Evolutionary conservation across 2,888 invertebrate genomes (phyloP).

Genomic region (Ommatoiulus sabulosus): DNA sequence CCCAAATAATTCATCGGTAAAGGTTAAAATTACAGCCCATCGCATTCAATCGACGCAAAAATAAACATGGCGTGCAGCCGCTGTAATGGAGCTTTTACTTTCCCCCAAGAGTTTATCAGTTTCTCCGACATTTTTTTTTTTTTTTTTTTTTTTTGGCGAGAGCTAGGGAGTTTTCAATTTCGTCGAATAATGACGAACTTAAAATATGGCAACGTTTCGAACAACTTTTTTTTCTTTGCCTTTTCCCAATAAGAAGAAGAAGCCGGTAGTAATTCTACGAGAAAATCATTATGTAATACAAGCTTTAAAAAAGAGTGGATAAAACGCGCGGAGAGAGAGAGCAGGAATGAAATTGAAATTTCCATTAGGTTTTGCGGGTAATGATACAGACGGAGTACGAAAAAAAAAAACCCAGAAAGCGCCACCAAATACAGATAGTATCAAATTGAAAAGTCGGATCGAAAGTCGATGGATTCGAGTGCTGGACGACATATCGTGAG

Average conservation of each 20-base stretch:
- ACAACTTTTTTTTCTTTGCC: neutral
- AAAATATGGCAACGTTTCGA: neutral
- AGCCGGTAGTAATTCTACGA: neutral
- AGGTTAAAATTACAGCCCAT: neutral
- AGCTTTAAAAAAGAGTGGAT: conserved; percentile 4
- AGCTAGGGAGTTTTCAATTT: conserved; percentile 19
- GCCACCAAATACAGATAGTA: neutral
- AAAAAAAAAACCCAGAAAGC: neutral
- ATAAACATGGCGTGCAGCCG: neutral
- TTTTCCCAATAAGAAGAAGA: too few relatives aligned
- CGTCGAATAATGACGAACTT: neutral
- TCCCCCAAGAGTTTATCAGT: neutral
- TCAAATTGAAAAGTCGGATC: too few relatives aligned
- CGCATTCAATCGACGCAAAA: neutral
- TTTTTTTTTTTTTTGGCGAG: too few relatives aligned
- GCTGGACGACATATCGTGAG: too few relatives aligned
- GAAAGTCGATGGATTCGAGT: too few relatives aligned
- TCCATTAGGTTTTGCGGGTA: neutral
- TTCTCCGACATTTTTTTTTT: neutral
- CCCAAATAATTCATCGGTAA: neutral
- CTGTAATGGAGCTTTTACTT: neutral
- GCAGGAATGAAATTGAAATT: conserved; percentile 1
- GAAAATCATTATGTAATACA: neutral
- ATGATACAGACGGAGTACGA: neutral
- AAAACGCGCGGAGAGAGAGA: neutral